phyloP scores from a whole-genome alignment of 2,113 vertebrate genomes.

The Balaenoptera acutorostrata region DNA sequence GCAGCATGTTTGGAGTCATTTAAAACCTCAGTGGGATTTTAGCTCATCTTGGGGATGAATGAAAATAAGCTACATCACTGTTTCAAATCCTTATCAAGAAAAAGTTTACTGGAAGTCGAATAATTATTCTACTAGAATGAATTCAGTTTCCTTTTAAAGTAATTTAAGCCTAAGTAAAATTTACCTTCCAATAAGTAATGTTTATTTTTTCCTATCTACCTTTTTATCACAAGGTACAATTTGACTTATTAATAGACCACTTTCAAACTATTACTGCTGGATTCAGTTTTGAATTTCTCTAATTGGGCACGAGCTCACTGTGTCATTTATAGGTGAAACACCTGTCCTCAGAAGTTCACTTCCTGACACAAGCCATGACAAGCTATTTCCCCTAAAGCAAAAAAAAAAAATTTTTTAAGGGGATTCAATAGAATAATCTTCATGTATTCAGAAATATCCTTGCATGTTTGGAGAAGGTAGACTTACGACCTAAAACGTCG shows the following conservation, averaged over 20 bases:
- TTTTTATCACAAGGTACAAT: neutral
- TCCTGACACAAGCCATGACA: neutral
- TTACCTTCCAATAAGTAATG: neutral
- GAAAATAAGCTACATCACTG: neutral
- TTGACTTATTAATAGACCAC: neutral
- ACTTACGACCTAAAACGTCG: neutral
- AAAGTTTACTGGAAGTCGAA: neutral
- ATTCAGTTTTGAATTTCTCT: neutral
- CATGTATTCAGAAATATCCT: neutral
- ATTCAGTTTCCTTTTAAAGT: neutral
- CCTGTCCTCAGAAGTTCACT: neutral
- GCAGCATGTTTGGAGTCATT: neutral
- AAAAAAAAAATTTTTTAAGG: neutral
- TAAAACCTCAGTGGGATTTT: neutral
- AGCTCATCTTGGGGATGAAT: neutral
- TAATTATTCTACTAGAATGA: neutral
- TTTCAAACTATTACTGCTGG: neutral
- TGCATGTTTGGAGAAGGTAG: neutral
- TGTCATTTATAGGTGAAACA: neutral
- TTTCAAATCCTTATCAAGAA: neutral
- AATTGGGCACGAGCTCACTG: neutral
- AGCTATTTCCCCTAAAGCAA: neutral
- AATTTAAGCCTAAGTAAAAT: neutral
- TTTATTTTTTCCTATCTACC: neutral
- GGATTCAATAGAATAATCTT: neutral